A percentile compares a stretch with the other conserved stretches of the same genome.
Evolutionary conservation across 2,797 vertebrate species (phyloP).

Genomic region (Hephaestus fuliginosus): DNA sequence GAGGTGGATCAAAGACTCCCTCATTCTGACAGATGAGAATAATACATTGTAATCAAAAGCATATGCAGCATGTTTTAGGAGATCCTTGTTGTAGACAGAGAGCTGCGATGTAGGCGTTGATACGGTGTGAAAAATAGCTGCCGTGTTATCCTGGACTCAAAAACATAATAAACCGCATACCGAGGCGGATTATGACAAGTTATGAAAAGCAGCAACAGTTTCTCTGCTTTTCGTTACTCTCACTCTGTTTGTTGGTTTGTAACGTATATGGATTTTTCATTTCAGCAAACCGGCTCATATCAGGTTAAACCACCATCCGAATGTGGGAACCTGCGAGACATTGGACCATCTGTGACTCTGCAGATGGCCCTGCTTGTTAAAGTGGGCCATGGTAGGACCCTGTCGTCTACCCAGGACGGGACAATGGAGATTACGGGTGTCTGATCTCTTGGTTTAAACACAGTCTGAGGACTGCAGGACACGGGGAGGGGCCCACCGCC

Average conservation of each 20-base stretch:
- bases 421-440: conserved; percentile 84
- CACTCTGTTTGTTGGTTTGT: conserved; percentile 4
- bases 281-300: conserved; percentile 50
- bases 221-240: conserved; percentile 39
- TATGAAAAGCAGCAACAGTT: conserved; percentile 59
- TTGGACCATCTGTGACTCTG: conserved; percentile 79
- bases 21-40: conserved; percentile 50
- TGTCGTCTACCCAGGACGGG: conserved; percentile 61
- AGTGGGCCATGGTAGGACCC: conserved; percentile 77
- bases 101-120: conserved; percentile 42
- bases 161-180: conserved; percentile 67
- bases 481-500: conserved; percentile 58
- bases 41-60: conserved; percentile 71
- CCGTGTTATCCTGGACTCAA: conserved; percentile 59
- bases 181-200: conserved; percentile 59
- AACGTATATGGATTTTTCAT: conserved; percentile 32
- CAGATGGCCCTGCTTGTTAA: conserved; percentile 78
- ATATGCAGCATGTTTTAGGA: conserved; percentile 60
- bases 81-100: conserved; percentile 31
- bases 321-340: conserved; percentile 68
- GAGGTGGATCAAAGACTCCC: conserved; percentile 67
- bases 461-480: conserved; percentile 68
- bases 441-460: conserved; percentile 80
- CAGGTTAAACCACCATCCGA: conserved; percentile 63
- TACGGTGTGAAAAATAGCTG: conserved; percentile 55